Evolutionary conservation across 1,140 invertebrate genomes (phyloP).

Genomic region (Drosophila nigromelanica): DNA sequence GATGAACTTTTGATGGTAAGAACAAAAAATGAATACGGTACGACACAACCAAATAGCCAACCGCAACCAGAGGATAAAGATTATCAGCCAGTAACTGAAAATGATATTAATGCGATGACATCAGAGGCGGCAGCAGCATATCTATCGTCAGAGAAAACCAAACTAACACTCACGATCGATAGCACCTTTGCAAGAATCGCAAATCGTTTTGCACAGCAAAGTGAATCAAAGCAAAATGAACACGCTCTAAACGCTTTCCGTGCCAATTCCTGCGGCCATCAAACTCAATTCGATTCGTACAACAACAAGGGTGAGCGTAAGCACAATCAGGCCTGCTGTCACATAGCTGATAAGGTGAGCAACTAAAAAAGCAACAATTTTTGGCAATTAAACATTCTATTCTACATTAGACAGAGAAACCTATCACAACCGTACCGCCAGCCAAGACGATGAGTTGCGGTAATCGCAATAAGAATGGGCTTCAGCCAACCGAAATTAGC

Average conservation of each 20-base stretch:
- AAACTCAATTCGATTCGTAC: conserved; percentile 16
- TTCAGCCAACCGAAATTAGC: not conserved
- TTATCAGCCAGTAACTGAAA: not conserved
- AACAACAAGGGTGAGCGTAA: no score
- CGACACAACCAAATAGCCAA: no score
- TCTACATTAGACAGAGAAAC: no score
- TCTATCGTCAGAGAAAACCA: not conserved
- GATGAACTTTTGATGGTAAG: no score
- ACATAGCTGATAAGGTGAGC: conserved; percentile 21
- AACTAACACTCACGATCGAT: not conserved
- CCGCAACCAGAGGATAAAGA: no score
- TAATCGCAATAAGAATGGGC: conserved; percentile 7
- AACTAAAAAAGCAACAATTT: no score
- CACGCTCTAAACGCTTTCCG: not conserved
- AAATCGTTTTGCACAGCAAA: not conserved
- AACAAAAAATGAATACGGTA: no score
- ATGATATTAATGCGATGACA: not conserved
- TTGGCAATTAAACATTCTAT: no score
- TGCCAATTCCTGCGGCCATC: not conserved
- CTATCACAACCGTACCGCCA: not conserved
- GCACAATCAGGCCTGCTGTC: conserved; percentile 19
- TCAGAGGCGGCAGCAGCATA: not conserved
- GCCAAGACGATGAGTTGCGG: not conserved
- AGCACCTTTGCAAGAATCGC: not conserved
- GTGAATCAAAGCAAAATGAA: not conserved